Percentiles rank a stretch among this genome's conserved stretches.
Conservation (phyloP, 2,888 invertebrate species). For the Epirrhoe tristata region DNA sequence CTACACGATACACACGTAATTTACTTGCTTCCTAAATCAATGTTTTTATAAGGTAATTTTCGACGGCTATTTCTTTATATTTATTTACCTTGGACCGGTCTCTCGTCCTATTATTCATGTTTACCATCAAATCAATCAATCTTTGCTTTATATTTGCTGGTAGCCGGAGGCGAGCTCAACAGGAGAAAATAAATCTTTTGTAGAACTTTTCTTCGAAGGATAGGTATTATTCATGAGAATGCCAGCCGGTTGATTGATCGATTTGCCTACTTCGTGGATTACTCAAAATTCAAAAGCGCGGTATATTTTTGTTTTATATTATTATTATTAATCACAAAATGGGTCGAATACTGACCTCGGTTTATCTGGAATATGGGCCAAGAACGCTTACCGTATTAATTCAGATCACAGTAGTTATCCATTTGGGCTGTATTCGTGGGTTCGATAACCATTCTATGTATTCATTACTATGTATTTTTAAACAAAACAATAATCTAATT, state of each 20-base stretch:
- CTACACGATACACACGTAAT: constrained; percentile 9
- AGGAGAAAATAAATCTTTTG: constrained; percentile 81
- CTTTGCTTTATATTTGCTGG: constrained; percentile 74
- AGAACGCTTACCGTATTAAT: neutral
- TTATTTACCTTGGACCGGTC: constrained; percentile 21
- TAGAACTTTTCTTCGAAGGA: constrained; percentile 76
- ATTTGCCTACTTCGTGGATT: constrained; percentile 54
- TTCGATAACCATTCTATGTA: too few relatives aligned
- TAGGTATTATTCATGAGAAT: constrained; percentile 81
- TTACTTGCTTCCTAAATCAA: constrained; percentile 6
- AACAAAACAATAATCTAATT: too few relatives aligned
- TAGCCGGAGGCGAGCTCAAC: constrained; percentile 57
- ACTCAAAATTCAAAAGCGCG: constrained; percentile 26
- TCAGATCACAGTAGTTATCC: too few relatives aligned
- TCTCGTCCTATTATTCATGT: constrained; percentile 63
- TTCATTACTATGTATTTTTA: too few relatives aligned
- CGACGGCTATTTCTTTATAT: constrained; percentile 15
- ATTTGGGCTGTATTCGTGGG: too few relatives aligned
- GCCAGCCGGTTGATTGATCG: constrained; percentile 79
- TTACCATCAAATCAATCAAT: constrained; percentile 80
- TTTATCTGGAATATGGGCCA: neutral
- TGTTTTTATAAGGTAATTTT: constrained; percentile 16
- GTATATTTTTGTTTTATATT: constrained; percentile 15
- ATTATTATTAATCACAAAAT: neutral
- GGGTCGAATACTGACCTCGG: neutral